Evolutionary conservation across 2,113 vertebrate species (phyloP).

Genomic region (Dicentrarchus labrax): DNA sequence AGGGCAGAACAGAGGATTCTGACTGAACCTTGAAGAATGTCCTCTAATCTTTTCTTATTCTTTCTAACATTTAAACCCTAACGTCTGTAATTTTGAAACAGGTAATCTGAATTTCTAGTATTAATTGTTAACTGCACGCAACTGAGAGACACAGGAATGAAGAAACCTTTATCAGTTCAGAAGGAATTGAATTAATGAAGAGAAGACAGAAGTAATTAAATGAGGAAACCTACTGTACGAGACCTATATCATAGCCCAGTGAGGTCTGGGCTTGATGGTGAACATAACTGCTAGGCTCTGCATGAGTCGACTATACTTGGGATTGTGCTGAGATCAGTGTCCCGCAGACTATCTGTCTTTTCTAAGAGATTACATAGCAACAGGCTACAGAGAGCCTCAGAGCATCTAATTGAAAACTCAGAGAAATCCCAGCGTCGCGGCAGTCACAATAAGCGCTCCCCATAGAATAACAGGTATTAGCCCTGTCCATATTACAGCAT

Average conservation of each 20-base stretch:
- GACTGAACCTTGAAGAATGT: background rate
- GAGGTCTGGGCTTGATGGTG: slow-evolving; percentile 20
- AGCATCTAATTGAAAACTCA: slow-evolving; percentile 82
- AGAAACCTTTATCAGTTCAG: background rate
- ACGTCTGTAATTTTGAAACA: background rate
- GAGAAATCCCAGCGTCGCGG: slow-evolving; percentile 64
- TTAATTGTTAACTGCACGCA: background rate
- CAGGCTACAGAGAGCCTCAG: slow-evolving; percentile 64
- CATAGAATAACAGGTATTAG: slow-evolving; percentile 76
- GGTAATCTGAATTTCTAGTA: background rate
- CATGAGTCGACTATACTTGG: slow-evolving; percentile 46
- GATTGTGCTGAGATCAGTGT: slow-evolving; percentile 58
- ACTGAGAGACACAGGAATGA: background rate
- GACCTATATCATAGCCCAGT: background rate
- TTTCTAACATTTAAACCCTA: background rate
- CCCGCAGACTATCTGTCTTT: slow-evolving; percentile 61
- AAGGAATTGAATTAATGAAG: background rate
- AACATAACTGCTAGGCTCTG: slow-evolving; percentile 21
- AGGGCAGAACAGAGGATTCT: background rate
- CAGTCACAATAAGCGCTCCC: slow-evolving; percentile 68
- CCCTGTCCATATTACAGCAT: slow-evolving; percentile 73
- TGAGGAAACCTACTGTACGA: slow-evolving; percentile 12
- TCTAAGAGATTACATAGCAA: slow-evolving; percentile 76
- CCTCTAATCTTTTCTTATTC: background rate
- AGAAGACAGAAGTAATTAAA: background rate